A percentile compares a stretch with the other conserved stretches of the same genome.
phyloP scores from a whole-genome alignment of 2,113 vertebrate species.

The Lophotis ruficrista region DNA sequence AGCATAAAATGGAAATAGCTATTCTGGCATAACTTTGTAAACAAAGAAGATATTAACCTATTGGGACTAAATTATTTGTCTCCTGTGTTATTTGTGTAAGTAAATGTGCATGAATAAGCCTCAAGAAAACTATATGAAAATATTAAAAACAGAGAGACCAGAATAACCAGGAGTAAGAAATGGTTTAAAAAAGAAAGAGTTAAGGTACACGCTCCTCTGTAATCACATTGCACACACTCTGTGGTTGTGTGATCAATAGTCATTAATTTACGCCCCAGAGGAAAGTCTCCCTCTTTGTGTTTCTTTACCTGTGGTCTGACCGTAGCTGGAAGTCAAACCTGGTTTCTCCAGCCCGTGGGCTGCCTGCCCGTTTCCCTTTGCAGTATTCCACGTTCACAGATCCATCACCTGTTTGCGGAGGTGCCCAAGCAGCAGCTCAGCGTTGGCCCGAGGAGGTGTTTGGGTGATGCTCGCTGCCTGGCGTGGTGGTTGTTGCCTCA shows the following conservation, averaged over 20 bases:
- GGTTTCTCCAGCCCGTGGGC: not conserved
- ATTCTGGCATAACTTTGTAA: conserved; percentile 38
- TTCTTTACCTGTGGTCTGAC: not conserved
- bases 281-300: not conserved
- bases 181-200: not conserved
- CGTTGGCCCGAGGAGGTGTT: not conserved
- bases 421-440: not conserved
- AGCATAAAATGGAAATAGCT: conserved; percentile 36
- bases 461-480: not conserved
- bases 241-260: not conserved
- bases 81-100: not conserved
- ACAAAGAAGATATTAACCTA: not conserved
- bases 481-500: not conserved
- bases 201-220: not conserved
- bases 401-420: not conserved
- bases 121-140: not conserved
- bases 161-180: not conserved
- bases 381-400: not conserved
- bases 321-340: not conserved
- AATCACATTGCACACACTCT: not conserved
- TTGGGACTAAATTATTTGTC: conserved; percentile 29
- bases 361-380: not conserved
- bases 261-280: not conserved
- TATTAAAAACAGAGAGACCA: not conserved
- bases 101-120: not conserved